A percentile compares a stretch with the other conserved stretches of the same genome.
Evolutionary conservation across 2,888 invertebrate species (phyloP).

Genomic region (Drosophila prolongata): DNA sequence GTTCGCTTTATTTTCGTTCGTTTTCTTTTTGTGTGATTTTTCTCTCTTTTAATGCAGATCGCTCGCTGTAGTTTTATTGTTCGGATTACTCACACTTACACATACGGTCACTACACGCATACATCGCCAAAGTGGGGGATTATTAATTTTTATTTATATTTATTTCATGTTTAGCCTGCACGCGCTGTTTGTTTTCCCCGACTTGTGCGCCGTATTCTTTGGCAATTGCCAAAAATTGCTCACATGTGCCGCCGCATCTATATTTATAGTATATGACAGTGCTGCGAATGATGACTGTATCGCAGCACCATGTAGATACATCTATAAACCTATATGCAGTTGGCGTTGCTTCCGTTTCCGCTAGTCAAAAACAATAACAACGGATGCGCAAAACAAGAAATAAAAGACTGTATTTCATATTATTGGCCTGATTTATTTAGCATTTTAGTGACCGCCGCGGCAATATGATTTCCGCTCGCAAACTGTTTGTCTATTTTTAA

Average conservation of each 20-base stretch:
- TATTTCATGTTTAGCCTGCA: slow-evolving; percentile 34
- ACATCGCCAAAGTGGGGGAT: slow-evolving; percentile 28
- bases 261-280: slow-evolving; percentile 44
- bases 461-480: slow-evolving; percentile 73
- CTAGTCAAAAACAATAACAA: slow-evolving; percentile 12
- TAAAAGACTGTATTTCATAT: slow-evolving; percentile 28
- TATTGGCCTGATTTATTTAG: slow-evolving; percentile 55
- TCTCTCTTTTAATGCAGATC: slow-evolving; percentile 60
- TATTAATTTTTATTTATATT: slow-evolving; percentile 53
- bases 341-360: slow-evolving; percentile 65
- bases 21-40: slow-evolving; percentile 43
- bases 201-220: slow-evolving; percentile 36
- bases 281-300: slow-evolving; percentile 27
- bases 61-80: slow-evolving; percentile 59
- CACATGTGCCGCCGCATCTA: slow-evolving; percentile 36
- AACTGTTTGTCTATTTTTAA: slow-evolving; percentile 67
- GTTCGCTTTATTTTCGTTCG: slow-evolving; percentile 67
- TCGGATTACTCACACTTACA: slow-evolving; percentile 50
- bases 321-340: slow-evolving; percentile 35
- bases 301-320: slow-evolving; percentile 20
- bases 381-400: slow-evolving; percentile 4
- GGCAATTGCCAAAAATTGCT: slow-evolving; percentile 42
- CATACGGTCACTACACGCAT: slow-evolving; percentile 39
- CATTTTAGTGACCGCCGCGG: slow-evolving; percentile 46
- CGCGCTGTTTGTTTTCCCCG: slow-evolving; percentile 31